Conservation (phyloP, 2,888 invertebrate species). For the Oxycera nigricornis region DNA sequence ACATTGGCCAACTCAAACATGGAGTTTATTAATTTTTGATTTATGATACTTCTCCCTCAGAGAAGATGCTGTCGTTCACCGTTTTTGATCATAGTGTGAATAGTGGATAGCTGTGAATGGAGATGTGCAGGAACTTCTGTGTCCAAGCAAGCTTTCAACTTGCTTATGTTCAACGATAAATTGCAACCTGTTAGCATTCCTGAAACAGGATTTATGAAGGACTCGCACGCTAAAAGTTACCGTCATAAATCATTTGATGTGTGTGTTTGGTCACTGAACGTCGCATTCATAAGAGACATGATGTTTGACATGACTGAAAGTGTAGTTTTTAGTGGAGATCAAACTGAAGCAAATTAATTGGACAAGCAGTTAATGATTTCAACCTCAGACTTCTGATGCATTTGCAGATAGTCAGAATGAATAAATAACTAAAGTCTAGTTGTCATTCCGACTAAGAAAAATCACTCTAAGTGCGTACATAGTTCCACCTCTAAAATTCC, state of each 20-base stretch:
- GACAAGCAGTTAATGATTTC: too few relatives aligned
- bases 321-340: background rate
- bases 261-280: slow-evolving; percentile 21
- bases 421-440: too few relatives aligned
- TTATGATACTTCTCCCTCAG: slow-evolving; percentile 7
- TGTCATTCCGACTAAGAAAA: too few relatives aligned
- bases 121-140: slow-evolving; percentile 4
- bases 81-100: slow-evolving; percentile 20
- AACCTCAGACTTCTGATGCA: too few relatives aligned
- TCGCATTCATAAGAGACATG: background rate
- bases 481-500: too few relatives aligned
- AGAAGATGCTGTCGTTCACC: slow-evolving; percentile 7
- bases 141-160: background rate
- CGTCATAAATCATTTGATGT: slow-evolving; percentile 21
- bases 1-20: background rate
- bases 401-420: too few relatives aligned
- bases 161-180: slow-evolving; percentile 23
- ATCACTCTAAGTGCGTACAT: too few relatives aligned
- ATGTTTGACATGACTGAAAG: background rate
- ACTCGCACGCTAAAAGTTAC: background rate
- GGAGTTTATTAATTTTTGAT: slow-evolving; percentile 41
- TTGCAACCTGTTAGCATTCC: slow-evolving; percentile 32
- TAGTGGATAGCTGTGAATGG: background rate
- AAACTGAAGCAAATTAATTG: background rate
- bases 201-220: slow-evolving; percentile 19